These are phyloP conservation scores for Psittacara wagleri DNA, from an alignment of 2,113 vertebrate genomes.

Conservation along the genomic window DNA sequence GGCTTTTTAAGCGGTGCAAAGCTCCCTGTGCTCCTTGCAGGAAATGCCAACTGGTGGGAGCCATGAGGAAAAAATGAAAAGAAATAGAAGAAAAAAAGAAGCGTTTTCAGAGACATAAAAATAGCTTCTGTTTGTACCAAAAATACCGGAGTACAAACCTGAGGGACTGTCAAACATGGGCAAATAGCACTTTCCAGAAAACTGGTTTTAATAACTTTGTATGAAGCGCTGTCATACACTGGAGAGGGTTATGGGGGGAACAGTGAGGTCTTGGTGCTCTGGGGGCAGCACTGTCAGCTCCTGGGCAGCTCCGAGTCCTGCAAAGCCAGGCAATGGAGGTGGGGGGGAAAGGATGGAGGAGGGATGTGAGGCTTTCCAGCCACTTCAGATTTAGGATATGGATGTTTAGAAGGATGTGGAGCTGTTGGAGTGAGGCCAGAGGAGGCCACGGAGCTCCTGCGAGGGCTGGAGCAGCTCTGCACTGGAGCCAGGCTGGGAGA, in stretches of 20 bases:
- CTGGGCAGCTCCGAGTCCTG: neutral
- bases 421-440: neutral
- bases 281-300: no score
- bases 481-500: neutral
- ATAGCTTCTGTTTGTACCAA: neutral
- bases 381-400: neutral
- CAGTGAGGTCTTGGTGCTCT: no score
- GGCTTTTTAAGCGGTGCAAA: neutral
- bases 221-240: accelerated
- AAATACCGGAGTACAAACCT: neutral
- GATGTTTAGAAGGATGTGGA: neutral
- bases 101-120: neutral
- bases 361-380: neutral
- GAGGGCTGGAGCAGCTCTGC: neutral
- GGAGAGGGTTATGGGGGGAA: neutral
- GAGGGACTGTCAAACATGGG: neutral
- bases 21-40: neutral
- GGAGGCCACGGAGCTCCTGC: neutral
- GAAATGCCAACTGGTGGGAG: conserved; percentile 47
- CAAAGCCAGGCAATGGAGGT: neutral
- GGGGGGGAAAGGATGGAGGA: neutral
- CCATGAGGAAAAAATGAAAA: neutral
- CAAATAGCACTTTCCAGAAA: neutral
- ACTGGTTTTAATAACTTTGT: neutral
- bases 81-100: neutral